phyloP scores from a whole-genome alignment of 2,888 invertebrate genomes.

The Gibbula magus region DNA sequence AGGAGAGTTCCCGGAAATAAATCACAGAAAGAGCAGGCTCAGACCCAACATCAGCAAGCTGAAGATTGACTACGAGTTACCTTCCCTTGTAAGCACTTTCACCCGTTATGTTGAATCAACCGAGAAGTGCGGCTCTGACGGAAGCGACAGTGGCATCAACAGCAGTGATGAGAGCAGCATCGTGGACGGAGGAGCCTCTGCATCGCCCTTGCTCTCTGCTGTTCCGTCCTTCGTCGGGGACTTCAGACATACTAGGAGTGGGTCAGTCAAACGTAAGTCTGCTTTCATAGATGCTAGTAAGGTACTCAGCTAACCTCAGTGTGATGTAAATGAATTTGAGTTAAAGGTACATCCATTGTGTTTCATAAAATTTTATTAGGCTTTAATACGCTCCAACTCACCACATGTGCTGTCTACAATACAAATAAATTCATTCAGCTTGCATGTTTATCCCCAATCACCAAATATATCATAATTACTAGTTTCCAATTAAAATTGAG shows the following conservation, averaged over 20 bases:
- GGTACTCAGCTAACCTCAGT: no score
- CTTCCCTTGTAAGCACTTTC: conserved; percentile 19
- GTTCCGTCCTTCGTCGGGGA: conserved; percentile 1
- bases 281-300: no score
- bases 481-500: no score
- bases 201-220: neutral
- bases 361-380: no score
- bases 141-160: conserved; percentile 19
- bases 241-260: conserved; percentile 3
- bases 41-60: neutral
- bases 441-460: no score
- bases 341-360: no score
- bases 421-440: no score
- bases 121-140: neutral
- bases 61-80: conserved; percentile 1
- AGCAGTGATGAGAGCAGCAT: conserved; percentile 1
- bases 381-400: no score
- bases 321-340: no score
- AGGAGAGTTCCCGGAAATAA: conserved; percentile 1
- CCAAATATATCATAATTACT: no score
- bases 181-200: neutral
- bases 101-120: conserved; percentile 2
- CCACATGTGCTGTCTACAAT: no score
- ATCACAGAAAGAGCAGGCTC: neutral
- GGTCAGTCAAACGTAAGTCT: conserved; percentile 7